phyloP scores from a whole-genome alignment of 2,113 vertebrate genomes.

The Sebastes schlegelii region DNA sequence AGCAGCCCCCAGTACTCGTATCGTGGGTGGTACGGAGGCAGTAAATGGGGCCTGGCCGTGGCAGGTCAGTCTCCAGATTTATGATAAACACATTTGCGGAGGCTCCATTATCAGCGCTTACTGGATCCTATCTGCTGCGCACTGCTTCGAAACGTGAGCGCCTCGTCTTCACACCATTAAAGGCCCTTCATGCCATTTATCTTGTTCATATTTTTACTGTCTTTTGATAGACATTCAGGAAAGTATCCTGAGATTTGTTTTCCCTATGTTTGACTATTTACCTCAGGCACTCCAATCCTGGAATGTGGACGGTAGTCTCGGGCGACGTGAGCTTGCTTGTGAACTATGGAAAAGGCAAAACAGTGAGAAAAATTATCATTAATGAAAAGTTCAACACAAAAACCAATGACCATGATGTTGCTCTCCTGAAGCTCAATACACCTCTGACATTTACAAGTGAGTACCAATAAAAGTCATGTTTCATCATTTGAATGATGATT shows the following conservation, averaged over 20 bases:
- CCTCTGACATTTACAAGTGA: conserved; percentile 72
- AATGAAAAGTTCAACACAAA: conserved; percentile 52
- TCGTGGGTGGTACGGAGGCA: conserved; percentile 89
- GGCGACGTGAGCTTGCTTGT: conserved; percentile 56
- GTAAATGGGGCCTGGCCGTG: conserved; percentile 89
- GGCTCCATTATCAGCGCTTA: conserved; percentile 88
- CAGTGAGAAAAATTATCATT: conserved; percentile 64
- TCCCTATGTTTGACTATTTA: neutral
- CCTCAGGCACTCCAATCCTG: conserved; percentile 19
- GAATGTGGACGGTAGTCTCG: conserved; percentile 55
- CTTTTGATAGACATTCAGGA: neutral
- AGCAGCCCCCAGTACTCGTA: conserved; percentile 74
- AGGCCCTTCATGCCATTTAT: neutral
- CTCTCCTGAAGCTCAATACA: conserved; percentile 75
- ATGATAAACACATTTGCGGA: conserved; percentile 86
- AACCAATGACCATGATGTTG: conserved; percentile 74
- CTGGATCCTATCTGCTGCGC: conserved; percentile 93
- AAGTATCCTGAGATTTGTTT: neutral
- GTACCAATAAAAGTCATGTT: neutral
- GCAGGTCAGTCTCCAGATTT: conserved; percentile 93
- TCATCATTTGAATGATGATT: neutral
- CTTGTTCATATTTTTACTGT: neutral
- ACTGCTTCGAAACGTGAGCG: conserved; percentile 90
- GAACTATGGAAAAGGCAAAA: fast-evolving
- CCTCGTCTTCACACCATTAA: neutral